Conservation (phyloP, 2,113 vertebrate genomes). For the Orycteropus afer region DNA sequence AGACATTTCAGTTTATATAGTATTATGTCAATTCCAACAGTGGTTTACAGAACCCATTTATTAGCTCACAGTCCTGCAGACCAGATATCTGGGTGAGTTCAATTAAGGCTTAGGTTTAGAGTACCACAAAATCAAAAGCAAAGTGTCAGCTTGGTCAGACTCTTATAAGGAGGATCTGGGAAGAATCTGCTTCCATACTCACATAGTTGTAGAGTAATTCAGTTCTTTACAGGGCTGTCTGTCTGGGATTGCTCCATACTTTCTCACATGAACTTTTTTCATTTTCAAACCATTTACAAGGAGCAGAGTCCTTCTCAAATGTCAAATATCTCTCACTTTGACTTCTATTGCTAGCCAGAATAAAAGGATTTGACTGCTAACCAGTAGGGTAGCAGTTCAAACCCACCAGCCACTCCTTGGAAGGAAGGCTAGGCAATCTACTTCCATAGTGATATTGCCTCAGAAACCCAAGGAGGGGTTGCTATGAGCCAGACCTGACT, state of each 20-base stretch:
- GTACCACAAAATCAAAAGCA: not conserved
- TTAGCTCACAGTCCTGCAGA: not conserved
- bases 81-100: not conserved
- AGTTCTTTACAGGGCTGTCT: not conserved
- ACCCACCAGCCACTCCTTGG: no score
- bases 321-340: not conserved
- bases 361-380: no score
- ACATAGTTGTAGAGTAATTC: not conserved
- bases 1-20: no score
- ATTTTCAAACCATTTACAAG: not conserved
- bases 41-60: not conserved
- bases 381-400: no score
- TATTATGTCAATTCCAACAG: not conserved
- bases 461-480: no score
- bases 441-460: no score
- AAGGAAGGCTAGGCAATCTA: no score
- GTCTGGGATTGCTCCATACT: not conserved
- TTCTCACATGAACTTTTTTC: not conserved
- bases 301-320: not conserved
- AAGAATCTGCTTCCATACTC: not conserved
- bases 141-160: not conserved
- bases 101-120: not conserved
- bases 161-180: not conserved
- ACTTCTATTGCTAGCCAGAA: not conserved
- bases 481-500: no score